A percentile compares a stretch with the other conserved stretches of the same genome.
Conservation (phyloP, 2,888 invertebrate genomes). For the Lottia scabra region DNA sequence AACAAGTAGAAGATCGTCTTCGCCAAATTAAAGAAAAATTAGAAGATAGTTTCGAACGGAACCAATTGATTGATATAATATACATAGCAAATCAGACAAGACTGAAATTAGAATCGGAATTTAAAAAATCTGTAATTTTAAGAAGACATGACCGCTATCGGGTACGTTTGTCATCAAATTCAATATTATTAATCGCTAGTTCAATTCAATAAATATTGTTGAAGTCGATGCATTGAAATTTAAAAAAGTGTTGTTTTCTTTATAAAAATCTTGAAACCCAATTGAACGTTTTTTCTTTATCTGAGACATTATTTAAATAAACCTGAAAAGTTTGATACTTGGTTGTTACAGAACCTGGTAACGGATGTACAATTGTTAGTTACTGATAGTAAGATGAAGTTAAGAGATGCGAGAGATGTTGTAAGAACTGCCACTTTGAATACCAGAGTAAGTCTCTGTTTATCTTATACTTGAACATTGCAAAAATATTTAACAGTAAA, state of each 20-base stretch:
- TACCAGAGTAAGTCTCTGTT: not conserved
- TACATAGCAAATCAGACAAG: slow-evolving; percentile 26
- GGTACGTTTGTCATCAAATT: too few species aligned
- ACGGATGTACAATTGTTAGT: not conserved
- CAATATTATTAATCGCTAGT: too few species aligned
- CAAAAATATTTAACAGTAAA: too few species aligned
- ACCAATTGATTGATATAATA: slow-evolving; percentile 19
- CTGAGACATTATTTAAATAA: too few species aligned
- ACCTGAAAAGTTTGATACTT: too few species aligned
- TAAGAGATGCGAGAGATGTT: not conserved
- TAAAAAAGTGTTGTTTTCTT: too few species aligned
- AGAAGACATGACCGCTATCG: slow-evolving; percentile 8
- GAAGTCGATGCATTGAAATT: too few species aligned
- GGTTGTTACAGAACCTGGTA: not conserved
- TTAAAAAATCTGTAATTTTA: slow-evolving; percentile 1
- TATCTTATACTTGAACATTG: too few species aligned
- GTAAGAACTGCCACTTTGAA: not conserved
- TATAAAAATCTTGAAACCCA: too few species aligned
- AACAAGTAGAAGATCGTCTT: slow-evolving; percentile 10
- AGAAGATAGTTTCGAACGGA: slow-evolving; percentile 10
- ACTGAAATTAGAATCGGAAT: slow-evolving; percentile 17
- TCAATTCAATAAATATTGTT: too few species aligned
- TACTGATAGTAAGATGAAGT: not conserved
- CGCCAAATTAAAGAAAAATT: slow-evolving; percentile 23
- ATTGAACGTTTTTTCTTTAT: too few species aligned